Conservation (phyloP, 2,888 invertebrate genomes). For the Scaptomyza flava region DNA sequence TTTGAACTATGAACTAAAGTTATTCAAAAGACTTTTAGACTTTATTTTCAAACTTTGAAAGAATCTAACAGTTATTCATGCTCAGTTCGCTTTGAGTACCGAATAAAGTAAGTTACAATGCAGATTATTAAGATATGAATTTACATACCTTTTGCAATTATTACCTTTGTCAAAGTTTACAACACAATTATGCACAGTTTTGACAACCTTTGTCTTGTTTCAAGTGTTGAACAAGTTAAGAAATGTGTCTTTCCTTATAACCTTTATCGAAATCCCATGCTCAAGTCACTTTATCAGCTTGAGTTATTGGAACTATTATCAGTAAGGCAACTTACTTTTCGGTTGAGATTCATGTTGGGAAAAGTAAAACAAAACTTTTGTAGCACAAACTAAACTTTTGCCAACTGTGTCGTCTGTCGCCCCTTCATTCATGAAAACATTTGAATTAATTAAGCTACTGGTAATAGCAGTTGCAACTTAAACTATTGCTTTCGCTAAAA, state of each 20-base stretch:
- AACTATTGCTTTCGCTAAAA: slow-evolving; percentile 37
- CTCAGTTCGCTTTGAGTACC: too few species aligned
- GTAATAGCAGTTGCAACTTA: slow-evolving; percentile 39
- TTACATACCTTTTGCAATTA: too few species aligned
- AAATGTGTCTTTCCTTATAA: too few species aligned
- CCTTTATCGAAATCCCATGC: not conserved
- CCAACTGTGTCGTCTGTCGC: slow-evolving; percentile 5
- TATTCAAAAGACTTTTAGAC: too few species aligned
- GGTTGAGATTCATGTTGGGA: not conserved
- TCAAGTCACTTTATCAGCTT: slow-evolving; percentile 4
- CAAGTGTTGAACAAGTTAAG: too few species aligned
- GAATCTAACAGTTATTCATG: too few species aligned
- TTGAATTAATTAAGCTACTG: slow-evolving; percentile 57
- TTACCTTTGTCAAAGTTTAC: too few species aligned
- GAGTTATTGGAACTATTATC: slow-evolving; percentile 10
- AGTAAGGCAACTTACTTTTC: slow-evolving; percentile 1
- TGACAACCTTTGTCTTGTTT: not conserved
- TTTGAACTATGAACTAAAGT: not conserved
- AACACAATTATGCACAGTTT: too few species aligned
- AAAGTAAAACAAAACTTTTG: slow-evolving; percentile 6
- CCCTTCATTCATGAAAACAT: not conserved
- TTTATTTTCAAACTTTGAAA: too few species aligned
- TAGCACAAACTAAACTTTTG: slow-evolving; percentile 1
- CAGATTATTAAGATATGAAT: too few species aligned
- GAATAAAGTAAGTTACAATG: too few species aligned